Evolutionary conservation across 2,888 invertebrate species (phyloP), one percentile per base, ranked within the genome.

Genomic region (Nomada goodeniana): DNA sequence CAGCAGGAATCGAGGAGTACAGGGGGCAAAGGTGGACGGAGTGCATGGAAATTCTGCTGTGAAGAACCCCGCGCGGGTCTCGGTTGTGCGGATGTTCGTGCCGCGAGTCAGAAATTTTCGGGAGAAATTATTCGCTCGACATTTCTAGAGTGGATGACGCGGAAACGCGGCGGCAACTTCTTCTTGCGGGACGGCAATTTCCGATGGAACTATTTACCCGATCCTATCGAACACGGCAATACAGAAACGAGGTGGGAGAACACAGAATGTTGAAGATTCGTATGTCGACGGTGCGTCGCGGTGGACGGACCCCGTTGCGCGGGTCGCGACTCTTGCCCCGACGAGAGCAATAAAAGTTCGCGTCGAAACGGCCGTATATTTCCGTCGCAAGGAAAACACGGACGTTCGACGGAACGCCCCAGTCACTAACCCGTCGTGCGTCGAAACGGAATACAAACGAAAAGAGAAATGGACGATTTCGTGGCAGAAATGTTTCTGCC

Each of bases 401-500:
- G 4, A 71, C 44, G 71, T 76, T 55, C 71, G 23, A 71, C 57
- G n/a, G 53, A 47, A 71, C 71, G 44, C 71, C 53, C 50, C 23
- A 52, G 23, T 15, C 60, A 44, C 29, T 18, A n/a, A 20, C 36
- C 15, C 47, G 10, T 44, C 55, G 42, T 63, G 13, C 42, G 4
- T n/a, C n/a, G 63, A 53, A 63, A 50, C 20, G 29, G 50, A 20
- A 60, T 68, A n/a, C 20, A 9, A 36, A 4, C 2, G 55, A 20
- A 68, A 20, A 1, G 20, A 50, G 36, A 29, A 20, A 61, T 61
- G 13, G 3, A 47, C 47, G 47, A 47, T 13, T 15, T 15, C 47
- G 47, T 47, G 10, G 11, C 15, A 47, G 47, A 47, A 47, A 15
- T 47, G 47, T 47, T 47, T 47, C 47, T 15, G 2, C 47, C 15